A percentile compares a stretch with the other conserved stretches of the same genome.
phyloP scores from a whole-genome alignment of 2,797 vertebrate genomes.

The Pempheris klunzingeri region DNA sequence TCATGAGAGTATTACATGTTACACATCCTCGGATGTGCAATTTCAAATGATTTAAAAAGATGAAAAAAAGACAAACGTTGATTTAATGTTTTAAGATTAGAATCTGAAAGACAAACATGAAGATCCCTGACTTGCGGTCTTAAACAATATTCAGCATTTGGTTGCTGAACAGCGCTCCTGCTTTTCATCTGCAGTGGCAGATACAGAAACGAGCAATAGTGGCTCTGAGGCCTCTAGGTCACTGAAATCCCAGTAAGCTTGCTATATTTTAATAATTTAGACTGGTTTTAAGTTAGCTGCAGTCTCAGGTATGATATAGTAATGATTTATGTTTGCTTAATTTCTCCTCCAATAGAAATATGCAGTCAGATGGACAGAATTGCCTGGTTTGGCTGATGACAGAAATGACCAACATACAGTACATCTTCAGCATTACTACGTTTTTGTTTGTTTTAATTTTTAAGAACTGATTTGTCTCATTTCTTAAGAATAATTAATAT shows the following conservation, averaged over 20 bases:
- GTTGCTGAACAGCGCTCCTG: neutral
- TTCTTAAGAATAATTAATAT: neutral
- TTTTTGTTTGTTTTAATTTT: neutral
- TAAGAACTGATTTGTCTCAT: neutral
- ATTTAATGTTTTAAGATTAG: neutral
- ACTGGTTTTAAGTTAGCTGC: neutral
- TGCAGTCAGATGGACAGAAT: neutral
- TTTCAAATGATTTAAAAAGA: neutral
- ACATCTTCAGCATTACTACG: neutral
- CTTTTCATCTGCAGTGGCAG: slow-evolving; percentile 15
- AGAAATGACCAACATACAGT: neutral
- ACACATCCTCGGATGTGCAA: neutral
- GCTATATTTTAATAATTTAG: slow-evolving; percentile 23
- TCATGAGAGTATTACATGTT: neutral
- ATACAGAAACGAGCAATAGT: slow-evolving; percentile 35
- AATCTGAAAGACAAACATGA: neutral
- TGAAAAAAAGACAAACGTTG: neutral
- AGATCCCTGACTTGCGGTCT: neutral
- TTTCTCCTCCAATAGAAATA: too few species aligned
- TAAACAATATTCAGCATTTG: slow-evolving; percentile 1
- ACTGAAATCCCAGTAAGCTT: neutral
- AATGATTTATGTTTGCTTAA: slow-evolving; percentile 4
- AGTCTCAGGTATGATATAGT: slow-evolving; percentile 4
- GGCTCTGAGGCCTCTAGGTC: slow-evolving; percentile 28
- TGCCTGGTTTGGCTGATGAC: neutral